Conservation (phyloP, 2,113 vertebrate genomes). For the Mus spicilegus region DNA sequence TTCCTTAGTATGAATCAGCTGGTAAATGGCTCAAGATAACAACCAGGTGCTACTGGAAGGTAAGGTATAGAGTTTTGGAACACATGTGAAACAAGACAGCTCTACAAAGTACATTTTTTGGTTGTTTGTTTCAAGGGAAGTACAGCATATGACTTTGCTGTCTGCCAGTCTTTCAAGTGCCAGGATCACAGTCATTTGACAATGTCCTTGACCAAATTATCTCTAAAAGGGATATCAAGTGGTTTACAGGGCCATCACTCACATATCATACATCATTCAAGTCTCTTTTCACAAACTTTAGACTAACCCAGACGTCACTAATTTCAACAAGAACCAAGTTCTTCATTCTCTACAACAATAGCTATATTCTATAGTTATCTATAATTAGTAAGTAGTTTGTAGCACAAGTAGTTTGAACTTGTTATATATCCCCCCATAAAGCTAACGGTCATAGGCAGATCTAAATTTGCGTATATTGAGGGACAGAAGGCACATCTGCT, state of each 20-base stretch:
- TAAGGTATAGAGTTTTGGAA: slow-evolving; percentile 43
- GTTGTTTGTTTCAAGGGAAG: neutral
- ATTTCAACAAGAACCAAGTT: slow-evolving; percentile 42
- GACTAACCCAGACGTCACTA: neutral
- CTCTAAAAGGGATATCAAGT: slow-evolving; percentile 49
- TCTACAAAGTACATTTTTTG: neutral
- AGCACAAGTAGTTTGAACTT: neutral
- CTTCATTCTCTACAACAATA: slow-evolving; percentile 13
- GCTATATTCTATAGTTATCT: neutral
- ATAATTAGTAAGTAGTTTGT: neutral
- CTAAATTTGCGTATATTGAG: neutral
- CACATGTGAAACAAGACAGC: neutral
- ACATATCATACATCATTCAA: slow-evolving; percentile 30
- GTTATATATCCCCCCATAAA: neutral
- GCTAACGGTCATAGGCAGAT: neutral
- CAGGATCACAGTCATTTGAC: neutral
- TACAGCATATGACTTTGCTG: neutral
- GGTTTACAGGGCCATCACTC: slow-evolving; percentile 28
- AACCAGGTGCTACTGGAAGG: neutral
- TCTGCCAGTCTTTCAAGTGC: neutral
- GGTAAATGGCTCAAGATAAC: slow-evolving; percentile 23
- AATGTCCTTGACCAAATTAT: neutral
- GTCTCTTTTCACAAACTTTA: slow-evolving; percentile 16
- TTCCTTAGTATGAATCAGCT: slow-evolving; percentile 53
- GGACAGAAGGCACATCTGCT: neutral